phyloP scores from a whole-genome alignment of 1,140 invertebrate species.

The Triops longicaudatus region DNA sequence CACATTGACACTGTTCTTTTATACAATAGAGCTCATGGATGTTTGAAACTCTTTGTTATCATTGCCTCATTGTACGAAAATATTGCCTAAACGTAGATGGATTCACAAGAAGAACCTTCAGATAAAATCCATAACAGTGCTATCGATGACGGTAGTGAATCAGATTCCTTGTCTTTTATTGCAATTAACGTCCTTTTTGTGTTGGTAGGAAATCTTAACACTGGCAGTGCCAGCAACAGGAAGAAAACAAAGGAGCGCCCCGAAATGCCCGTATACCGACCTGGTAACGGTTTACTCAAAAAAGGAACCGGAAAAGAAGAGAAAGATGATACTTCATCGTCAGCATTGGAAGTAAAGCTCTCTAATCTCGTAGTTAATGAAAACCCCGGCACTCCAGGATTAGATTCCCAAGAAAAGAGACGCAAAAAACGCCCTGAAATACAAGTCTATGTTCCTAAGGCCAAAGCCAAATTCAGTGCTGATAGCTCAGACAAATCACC shows the following conservation, averaged over 20 bases:
- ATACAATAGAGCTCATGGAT: not conserved
- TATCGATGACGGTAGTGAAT: not conserved
- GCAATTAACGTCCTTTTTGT: not conserved
- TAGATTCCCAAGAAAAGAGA: not conserved
- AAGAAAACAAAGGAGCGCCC: conserved; percentile 28
- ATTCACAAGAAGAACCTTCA: not conserved
- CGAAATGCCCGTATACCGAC: conserved; percentile 46
- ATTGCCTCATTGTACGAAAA: not conserved
- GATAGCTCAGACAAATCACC: conserved; percentile 25
- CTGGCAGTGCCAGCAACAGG: not conserved
- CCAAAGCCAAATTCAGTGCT: conserved; percentile 26
- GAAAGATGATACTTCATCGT: conserved; percentile 38
- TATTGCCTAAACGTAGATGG: not conserved
- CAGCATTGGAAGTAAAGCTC: not conserved
- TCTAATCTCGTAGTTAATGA: conserved; percentile 19
- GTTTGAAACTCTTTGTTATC: not conserved
- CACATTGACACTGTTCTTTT: not conserved
- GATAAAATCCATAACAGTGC: not conserved
- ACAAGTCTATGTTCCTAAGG: conserved; percentile 24
- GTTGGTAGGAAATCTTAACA: not conserved
- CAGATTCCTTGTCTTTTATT: not conserved
- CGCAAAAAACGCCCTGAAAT: conserved; percentile 33
- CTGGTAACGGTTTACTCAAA: conserved; percentile 51
- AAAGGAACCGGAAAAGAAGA: conserved; percentile 45
- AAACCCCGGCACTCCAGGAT: not conserved